Evolutionary conservation across 92 coral and sea anemone species (phyloP).

Genomic region (Porites cylindrica): DNA sequence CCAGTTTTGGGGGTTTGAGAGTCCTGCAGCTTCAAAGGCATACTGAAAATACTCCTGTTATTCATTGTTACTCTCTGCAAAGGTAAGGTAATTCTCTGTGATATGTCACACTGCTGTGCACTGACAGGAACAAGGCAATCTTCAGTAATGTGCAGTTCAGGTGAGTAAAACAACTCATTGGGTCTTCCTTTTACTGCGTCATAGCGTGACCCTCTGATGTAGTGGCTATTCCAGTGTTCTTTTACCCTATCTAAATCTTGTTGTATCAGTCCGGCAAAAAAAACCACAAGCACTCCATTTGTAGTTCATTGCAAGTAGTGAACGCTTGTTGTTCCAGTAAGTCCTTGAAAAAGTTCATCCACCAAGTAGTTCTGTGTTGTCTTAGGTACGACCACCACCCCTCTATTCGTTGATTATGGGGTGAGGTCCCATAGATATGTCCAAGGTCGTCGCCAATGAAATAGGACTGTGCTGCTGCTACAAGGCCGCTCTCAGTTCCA

Average conservation of each 20-base stretch:
- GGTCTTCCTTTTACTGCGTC: conserved; percentile 50
- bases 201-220: conserved; percentile 21
- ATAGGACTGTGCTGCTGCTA: conserved; percentile 53
- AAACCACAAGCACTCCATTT: conserved; percentile 5
- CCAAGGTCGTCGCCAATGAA: conserved; percentile 9
- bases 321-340: conserved; percentile 39
- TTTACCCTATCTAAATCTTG: conserved; percentile 31
- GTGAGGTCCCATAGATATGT: conserved; percentile 30
- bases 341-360: conserved; percentile 58
- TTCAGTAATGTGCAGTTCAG: conserved; percentile 40
- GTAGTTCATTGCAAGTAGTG: conserved; percentile 37
- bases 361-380: conserved; percentile 33
- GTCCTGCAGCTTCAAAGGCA: conserved; percentile 46
- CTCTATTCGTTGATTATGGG: conserved; percentile 27
- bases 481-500: conserved; percentile 59
- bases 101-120: conserved; percentile 9
- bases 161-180: conserved; percentile 36
- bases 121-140: conserved; percentile 30
- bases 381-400: conserved; percentile 24
- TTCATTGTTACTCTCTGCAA: conserved; percentile 41
- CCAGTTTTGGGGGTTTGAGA: conserved; percentile 60
- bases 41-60: conserved; percentile 54
- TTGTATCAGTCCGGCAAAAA: background rate
- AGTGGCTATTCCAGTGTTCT: conserved; percentile 46
- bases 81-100: no score